Conservation (phyloP, 2,113 vertebrate genomes). For the Ellobius talpinus region DNA sequence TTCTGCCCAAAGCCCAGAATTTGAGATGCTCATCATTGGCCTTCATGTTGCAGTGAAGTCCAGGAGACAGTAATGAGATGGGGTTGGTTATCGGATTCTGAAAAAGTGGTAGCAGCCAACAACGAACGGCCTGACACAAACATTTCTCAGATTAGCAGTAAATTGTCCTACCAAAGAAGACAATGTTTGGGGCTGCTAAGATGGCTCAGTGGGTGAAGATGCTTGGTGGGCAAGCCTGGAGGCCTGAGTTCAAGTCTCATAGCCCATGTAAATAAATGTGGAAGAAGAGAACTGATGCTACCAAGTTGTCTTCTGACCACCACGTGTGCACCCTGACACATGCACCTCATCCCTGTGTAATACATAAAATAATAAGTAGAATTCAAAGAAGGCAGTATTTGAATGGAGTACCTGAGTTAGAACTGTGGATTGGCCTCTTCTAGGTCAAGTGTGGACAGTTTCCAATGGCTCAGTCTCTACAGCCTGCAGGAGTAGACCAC, state of each 20-base stretch:
- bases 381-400: neutral
- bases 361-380: neutral
- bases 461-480: neutral
- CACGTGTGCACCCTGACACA: neutral
- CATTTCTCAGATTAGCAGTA: neutral
- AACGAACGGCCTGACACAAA: neutral
- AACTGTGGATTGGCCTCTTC: neutral
- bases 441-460: neutral
- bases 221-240: neutral
- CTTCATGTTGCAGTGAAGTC: neutral
- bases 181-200: neutral
- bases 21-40: neutral
- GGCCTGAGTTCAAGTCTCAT: neutral
- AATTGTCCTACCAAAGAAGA: neutral
- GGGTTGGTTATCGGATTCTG: neutral
- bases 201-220: neutral
- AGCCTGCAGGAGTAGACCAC: neutral
- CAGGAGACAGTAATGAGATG: neutral
- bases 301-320: neutral
- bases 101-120: neutral
- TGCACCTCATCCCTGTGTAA: too few species aligned
- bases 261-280: neutral
- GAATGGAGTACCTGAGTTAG: neutral
- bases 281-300: neutral
- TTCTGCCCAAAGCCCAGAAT: neutral